A percentile compares a stretch with the other conserved stretches of the same genome.
These are phyloP conservation scores for Amphipyra berbera DNA, from an alignment of 2,888 invertebrate species.

Conservation along the genomic window DNA sequence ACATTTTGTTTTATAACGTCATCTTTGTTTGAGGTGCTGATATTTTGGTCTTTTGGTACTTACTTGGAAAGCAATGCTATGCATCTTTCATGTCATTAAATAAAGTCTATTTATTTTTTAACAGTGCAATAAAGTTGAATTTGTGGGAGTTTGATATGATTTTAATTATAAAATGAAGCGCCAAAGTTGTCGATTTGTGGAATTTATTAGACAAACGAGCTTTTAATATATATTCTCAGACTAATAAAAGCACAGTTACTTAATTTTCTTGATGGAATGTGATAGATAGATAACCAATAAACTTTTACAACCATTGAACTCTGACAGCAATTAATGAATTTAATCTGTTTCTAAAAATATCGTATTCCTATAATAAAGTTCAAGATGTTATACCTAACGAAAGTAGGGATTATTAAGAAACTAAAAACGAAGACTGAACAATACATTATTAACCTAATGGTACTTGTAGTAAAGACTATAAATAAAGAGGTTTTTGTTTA, in stretches of 20 bases:
- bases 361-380: too few species aligned
- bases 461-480: too few species aligned
- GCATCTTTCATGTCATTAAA: background rate
- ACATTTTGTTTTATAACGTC: constrained; percentile 68
- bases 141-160: constrained; percentile 34
- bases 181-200: constrained; percentile 1
- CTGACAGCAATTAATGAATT: constrained; percentile 7
- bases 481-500: too few species aligned
- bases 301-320: constrained; percentile 26
- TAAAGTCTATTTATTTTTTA: constrained; percentile 11
- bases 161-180: constrained; percentile 22
- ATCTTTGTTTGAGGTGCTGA: constrained; percentile 25
- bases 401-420: too few species aligned
- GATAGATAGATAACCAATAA: constrained; percentile 24
- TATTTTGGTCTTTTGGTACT: constrained; percentile 11
- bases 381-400: too few species aligned
- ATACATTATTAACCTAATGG: too few species aligned
- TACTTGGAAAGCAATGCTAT: background rate
- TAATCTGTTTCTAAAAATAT: background rate
- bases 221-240: constrained; percentile 23
- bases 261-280: constrained; percentile 43
- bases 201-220: constrained; percentile 9
- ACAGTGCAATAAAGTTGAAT: constrained; percentile 9
- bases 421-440: too few species aligned
- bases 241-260: constrained; percentile 41